A percentile compares a stretch with the other conserved stretches of the same genome.
These are phyloP conservation scores for Vanessa tameamea DNA, from an alignment of 1,140 invertebrate genomes.

Conservation along the genomic window DNA sequence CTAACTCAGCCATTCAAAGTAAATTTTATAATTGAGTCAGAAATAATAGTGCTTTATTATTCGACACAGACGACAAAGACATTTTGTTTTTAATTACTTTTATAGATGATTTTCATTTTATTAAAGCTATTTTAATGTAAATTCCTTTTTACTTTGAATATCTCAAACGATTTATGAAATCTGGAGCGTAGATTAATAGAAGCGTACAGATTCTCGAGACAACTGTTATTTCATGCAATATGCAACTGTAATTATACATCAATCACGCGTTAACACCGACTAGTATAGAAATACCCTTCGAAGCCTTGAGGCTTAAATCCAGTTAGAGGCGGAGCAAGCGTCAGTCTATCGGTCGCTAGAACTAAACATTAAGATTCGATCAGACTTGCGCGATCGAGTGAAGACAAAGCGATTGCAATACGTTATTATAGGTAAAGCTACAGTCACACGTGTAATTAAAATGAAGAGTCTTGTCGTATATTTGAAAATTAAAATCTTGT, in stretches of 20 bases:
- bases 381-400: not conserved
- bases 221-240: not conserved
- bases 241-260: slow-evolving; percentile 15
- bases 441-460: too few relatives aligned
- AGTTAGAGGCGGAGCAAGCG: slow-evolving; percentile 15
- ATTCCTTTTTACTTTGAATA: too few relatives aligned
- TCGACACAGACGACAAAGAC: too few relatives aligned
- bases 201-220: not conserved
- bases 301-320: slow-evolving; percentile 12
- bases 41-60: too few relatives aligned
- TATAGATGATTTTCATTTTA: too few relatives aligned
- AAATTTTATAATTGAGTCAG: too few relatives aligned
- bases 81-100: too few relatives aligned
- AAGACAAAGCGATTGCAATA: not conserved
- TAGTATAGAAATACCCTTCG: not conserved
- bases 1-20: too few relatives aligned
- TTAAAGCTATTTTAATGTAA: too few relatives aligned
- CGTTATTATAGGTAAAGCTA: not conserved
- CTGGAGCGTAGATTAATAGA: not conserved
- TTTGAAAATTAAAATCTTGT: too few relatives aligned
- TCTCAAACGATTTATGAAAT: too few relatives aligned
- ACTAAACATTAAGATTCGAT: not conserved
- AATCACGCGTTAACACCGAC: slow-evolving; percentile 5
- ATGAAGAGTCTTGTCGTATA: too few relatives aligned
- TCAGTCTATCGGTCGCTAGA: slow-evolving; percentile 3